Evolutionary conservation across 2,888 invertebrate species (phyloP).

Genomic region (Macrophya alboannulata): DNA sequence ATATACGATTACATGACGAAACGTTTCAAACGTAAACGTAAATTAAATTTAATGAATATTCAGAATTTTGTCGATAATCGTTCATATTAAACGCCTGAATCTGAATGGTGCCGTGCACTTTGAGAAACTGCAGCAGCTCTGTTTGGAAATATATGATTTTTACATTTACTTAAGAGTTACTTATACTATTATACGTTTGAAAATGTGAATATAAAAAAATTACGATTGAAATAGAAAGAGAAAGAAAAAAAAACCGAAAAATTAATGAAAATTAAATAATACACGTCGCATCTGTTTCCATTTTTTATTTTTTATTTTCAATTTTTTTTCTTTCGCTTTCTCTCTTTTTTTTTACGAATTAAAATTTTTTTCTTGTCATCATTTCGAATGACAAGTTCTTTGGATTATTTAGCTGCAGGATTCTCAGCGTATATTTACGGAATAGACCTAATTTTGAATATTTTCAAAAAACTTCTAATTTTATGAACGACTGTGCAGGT

Average conservation of each 20-base stretch:
- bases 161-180: not conserved
- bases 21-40: slow-evolving; percentile 44
- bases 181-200: slow-evolving; percentile 17
- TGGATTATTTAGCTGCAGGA: not conserved
- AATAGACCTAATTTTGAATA: not conserved
- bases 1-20: slow-evolving; percentile 24
- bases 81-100: slow-evolving; percentile 30
- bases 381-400: not conserved
- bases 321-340: not conserved
- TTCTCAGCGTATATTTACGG: not conserved
- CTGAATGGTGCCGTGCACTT: slow-evolving; percentile 34
- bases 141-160: not conserved
- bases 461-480: slow-evolving; percentile 16
- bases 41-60: slow-evolving; percentile 15
- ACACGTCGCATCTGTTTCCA: not conserved
- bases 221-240: not conserved
- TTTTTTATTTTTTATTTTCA: not conserved
- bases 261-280: not conserved
- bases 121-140: slow-evolving; percentile 20
- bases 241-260: not conserved
- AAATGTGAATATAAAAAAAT: not conserved
- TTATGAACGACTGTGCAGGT: slow-evolving; percentile 60
- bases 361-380: not conserved
- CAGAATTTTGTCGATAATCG: slow-evolving; percentile 22
- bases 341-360: not conserved